Evolutionary conservation across 2,797 vertebrate genomes (phyloP), one percentile per base, ranked within the genome.

Genomic region (Masticophis lateralis): DNA sequence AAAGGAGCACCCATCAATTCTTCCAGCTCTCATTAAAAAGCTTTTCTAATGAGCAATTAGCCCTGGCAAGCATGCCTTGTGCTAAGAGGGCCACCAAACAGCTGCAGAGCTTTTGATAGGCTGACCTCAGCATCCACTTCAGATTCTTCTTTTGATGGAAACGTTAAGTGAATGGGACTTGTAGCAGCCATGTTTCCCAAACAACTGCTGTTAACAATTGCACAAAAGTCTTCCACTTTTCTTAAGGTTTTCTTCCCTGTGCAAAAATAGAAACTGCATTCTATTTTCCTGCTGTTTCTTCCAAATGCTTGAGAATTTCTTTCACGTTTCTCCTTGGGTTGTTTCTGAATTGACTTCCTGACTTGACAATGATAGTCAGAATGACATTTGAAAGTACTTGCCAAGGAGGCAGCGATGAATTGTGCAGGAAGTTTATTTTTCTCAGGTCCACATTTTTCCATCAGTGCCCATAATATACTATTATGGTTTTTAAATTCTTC

Each of bases 21-120:
- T 92, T 51, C 93, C 92, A 59, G 89, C 55, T 89, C 95, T 96
- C 94, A 91, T 94, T 96, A 95, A 91, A 83, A 89, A 92, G 32
- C 4, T 0, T 53, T 88, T 0, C 91, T 90, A 47, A 90, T 2
- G 86, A 91, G 94, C 61, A 89, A 91, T 92, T 88, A 93, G 92
- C 7, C 37, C 74, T 92, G 37, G 4, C 10, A 83, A 59, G 57
- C 20, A 51, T 10, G 28, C 56, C 89, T 91, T 91, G 53, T 28
- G 20, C 57, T 86, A 83, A 43, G 16, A 92, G 86, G 57, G 86
- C 93, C 47, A 86, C 66, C 89, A 32, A 56, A 53, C 47, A 83
- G 79, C 32, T 53, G 32, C 89, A 6, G 20, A 47, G 66, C 89
- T 83, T 93, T 88, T 57, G 56, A 57, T 6, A 27, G 86, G 18